Base-by-base conservation (phyloP, 2,888 invertebrate species). In the Pristionchus arcanus region DNA sequence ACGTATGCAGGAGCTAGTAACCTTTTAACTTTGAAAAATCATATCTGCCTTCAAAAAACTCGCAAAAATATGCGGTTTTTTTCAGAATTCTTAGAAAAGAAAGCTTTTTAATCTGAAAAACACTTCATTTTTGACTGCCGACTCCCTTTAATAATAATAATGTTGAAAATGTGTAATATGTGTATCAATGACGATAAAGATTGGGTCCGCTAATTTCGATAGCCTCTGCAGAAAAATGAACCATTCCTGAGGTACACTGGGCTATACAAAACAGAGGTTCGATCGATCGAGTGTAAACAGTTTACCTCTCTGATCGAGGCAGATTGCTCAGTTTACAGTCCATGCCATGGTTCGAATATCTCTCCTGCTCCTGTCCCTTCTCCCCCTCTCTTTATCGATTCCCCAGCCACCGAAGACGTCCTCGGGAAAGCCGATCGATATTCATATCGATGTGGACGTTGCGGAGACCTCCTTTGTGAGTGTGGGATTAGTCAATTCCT, bases 341-440 rank as follows among this genome's bases (percentile, higher is more conserved):
- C 53, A 28, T 42, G 15, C 25, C 21, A 81, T 81, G 81, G n/a
- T 1, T 49, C 81, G 49, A 49, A 42, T 81, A 21, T 25, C 25
- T 25, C 81, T 81, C 16, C 49, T 81, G 28, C 49, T 81, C 49
- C 9, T 42, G 21, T 77, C 34, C 74, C 37, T 77, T 42, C 25
- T 37, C 25, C n/a, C 81, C 15, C 28, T 53, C 25, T n/a, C 53
- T 53, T 81, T 81, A 81, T 81, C 81, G 81, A 81, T 81, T 81
- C 28, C 77, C 25, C 42, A 21, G 1, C 21, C n/a, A 13, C 81
- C 49, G 16, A 81, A 81, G 49, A 49, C 42, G 13, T 1, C 42
- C 9, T 49, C 42, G 42, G 28, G 49, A 19, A 25, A 19, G 21
- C 81, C 37, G 5, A 11, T 81, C 21, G 84, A 85, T 15, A 59